These are phyloP conservation scores for Leptodirus hochenwartii DNA, from an alignment of 2,888 invertebrate species.

Conservation along the genomic window DNA sequence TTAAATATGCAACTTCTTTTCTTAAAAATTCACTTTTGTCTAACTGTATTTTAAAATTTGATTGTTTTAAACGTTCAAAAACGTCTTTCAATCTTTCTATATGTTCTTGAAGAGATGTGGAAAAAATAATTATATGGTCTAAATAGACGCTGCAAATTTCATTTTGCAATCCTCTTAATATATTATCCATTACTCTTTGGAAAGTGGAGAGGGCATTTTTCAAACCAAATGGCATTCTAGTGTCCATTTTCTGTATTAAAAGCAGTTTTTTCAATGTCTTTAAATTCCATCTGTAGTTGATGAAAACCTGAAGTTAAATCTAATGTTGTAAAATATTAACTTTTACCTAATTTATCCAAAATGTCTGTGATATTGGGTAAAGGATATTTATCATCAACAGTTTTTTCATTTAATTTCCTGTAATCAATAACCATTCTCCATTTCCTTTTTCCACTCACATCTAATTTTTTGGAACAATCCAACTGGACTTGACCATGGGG, in stretches of 20 bases:
- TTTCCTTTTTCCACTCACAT: constrained; percentile 18
- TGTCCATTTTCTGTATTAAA: constrained; percentile 15
- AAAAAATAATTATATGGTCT: constrained; percentile 18
- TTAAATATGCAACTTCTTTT: constrained; percentile 20
- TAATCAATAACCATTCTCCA: constrained; percentile 18
- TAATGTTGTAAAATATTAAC: constrained; percentile 15
- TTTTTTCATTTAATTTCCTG: constrained; percentile 17
- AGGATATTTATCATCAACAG: constrained; percentile 17
- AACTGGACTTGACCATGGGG: constrained; percentile 22
- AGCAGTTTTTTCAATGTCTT: constrained; percentile 15
- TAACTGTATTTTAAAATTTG: constrained; percentile 10
- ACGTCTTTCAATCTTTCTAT: constrained; percentile 11
- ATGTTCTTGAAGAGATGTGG: not conserved
- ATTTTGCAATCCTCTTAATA: constrained; percentile 13
- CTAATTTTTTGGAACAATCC: constrained; percentile 21
- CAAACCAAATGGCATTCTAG: constrained; percentile 9
- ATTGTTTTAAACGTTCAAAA: constrained; percentile 14
- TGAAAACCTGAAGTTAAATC: constrained; percentile 16
- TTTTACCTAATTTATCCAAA: constrained; percentile 17
- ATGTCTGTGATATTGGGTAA: constrained; percentile 18
- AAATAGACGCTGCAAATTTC: constrained; percentile 16
- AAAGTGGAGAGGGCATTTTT: constrained; percentile 1
- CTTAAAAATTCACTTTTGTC: constrained; percentile 16
- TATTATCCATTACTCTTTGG: constrained; percentile 13
- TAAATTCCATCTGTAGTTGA: too few relatives aligned